A percentile compares a stretch with the other conserved stretches of the same genome.
Conservation (phyloP, 1,140 invertebrate genomes). For the Dinothrombium tinctorium region DNA sequence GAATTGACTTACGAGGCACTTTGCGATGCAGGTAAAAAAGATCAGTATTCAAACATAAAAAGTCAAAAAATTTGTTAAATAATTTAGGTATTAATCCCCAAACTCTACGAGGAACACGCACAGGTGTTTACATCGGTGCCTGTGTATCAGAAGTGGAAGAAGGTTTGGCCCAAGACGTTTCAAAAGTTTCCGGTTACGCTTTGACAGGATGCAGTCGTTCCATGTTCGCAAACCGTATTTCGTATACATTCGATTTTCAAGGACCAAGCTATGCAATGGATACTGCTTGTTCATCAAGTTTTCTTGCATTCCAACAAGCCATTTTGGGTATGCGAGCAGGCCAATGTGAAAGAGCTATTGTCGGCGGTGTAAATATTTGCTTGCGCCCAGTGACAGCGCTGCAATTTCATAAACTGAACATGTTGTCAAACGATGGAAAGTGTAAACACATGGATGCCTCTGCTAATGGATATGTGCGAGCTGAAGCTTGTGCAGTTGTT, state of each 20-base stretch:
- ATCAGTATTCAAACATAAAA: too few species aligned
- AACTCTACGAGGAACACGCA: conserved; percentile 32
- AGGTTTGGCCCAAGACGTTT: conserved; percentile 31
- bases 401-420: conserved; percentile 26
- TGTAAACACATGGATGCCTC: conserved; percentile 31
- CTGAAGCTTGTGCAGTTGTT: conserved; percentile 58
- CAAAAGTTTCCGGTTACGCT: conserved; percentile 54
- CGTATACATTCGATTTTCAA: conserved; percentile 71
- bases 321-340: conserved; percentile 25
- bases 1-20: conserved; percentile 86
- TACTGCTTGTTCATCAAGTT: conserved; percentile 28
- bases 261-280: conserved; percentile 30
- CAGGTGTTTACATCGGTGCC: conserved; percentile 72
- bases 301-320: conserved; percentile 24
- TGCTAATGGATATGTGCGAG: conserved; percentile 20
- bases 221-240: conserved; percentile 90
- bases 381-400: conserved; percentile 25
- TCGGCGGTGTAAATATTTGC: conserved; percentile 26
- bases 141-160: conserved; percentile 64
- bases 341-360: conserved; percentile 29
- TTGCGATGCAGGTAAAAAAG: conserved; percentile 78
- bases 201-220: conserved; percentile 71
- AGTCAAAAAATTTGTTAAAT: too few species aligned
- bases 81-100: conserved; percentile 27
- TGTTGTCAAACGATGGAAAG: conserved; percentile 27